Evolutionary conservation across 1,140 invertebrate genomes (phyloP).

Genomic region (Mizuhopecten yessoensis): DNA sequence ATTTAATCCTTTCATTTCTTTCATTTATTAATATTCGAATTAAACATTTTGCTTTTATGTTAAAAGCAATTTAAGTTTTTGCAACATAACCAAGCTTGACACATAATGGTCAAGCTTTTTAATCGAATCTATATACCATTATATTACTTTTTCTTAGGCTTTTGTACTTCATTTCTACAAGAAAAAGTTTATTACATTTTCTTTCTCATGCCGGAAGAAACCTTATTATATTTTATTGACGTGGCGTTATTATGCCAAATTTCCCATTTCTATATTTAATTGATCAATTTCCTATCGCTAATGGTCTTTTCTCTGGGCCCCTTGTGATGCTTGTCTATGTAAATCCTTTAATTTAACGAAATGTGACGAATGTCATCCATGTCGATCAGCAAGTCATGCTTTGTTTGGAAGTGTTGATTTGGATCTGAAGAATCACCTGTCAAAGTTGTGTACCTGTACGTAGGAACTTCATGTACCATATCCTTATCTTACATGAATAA

Average conservation of each 20-base stretch:
- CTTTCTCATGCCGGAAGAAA: not conserved
- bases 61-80: too few species aligned
- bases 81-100: not conserved
- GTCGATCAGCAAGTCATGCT: too few species aligned
- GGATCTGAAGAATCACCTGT: too few species aligned
- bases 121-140: not conserved
- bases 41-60: too few species aligned
- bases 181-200: not conserved
- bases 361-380: not conserved
- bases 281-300: not conserved
- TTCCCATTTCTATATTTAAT: conserved; percentile 18
- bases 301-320: not conserved
- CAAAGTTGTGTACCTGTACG: too few species aligned
- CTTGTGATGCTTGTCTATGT: not conserved
- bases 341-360: not conserved
- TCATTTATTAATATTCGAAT: too few species aligned
- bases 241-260: not conserved
- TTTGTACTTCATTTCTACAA: not conserved
- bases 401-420: too few species aligned
- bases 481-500: too few species aligned
- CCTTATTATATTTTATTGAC: not conserved
- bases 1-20: too few species aligned
- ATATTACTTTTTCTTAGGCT: not conserved
- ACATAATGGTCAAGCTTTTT: not conserved
- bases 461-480: too few species aligned